Base-by-base conservation (phyloP, 2,888 invertebrate species). In the Poecilobothrus nobilitatus region DNA sequence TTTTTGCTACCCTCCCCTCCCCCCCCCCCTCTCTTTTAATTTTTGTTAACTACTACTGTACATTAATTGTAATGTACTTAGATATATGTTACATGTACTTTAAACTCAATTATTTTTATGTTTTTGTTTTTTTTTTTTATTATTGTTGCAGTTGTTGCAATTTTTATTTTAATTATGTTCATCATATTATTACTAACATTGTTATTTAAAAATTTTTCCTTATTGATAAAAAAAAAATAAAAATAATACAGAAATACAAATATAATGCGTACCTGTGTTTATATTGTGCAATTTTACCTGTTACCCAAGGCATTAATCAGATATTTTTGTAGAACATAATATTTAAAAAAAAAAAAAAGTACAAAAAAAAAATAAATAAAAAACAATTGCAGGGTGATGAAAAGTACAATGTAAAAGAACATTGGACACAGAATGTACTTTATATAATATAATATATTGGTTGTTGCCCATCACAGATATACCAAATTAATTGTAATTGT, bases 251-350 rank as follows among this genome's bases (percentile, higher is more conserved):
- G 8, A 37, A 10, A 37, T 53, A 53, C 53, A 41, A 41, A 12
- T 12, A 41, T 41, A 6, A 15, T 53, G 15, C 18, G 53, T 53
- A 53, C 6, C 15, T 41, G 41, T 15, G 15, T 53, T 15, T 53
- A 53, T 53, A 53, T 37, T 37, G 27, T 53, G 53, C 53, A 53
- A 53, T 53, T 53, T 53, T 53, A 53, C 18, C 53, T 53, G 53
- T 53, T 53, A 53, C 53, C 53, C 53, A 53, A 53, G 53, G 53
- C 53, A 53, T 18, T 53, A 53, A 18, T 18, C 53, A 18, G 18
- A 18, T 53, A 53, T 6, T 53, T 53, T 6, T 53, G 15, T 53
- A 41, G 27, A 27, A 27, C 27, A 27, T 27, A 27, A 27, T 27
- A 27, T 27, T 27, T 41, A 1, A 41, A 41, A 1, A 41, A 41